phyloP scores from a whole-genome alignment of 2,888 invertebrate genomes.

The Cynaeus angustus region DNA sequence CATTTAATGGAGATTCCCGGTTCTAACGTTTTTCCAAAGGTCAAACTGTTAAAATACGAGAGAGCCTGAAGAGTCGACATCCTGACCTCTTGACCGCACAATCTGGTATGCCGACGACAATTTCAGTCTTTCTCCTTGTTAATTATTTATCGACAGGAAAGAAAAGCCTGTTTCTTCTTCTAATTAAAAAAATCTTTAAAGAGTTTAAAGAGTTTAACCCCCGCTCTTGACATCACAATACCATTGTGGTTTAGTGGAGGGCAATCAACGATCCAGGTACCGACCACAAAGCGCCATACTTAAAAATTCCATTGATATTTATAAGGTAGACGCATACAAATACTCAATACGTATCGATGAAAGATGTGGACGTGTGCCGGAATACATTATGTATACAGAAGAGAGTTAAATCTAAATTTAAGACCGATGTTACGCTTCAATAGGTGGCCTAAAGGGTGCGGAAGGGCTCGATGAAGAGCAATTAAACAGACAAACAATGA shows the following conservation, averaged over 20 bases:
- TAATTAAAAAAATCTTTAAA: constrained; percentile 14
- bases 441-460: constrained; percentile 38
- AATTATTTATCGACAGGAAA: constrained; percentile 47
- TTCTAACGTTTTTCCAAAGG: constrained; percentile 50
- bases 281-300: constrained; percentile 60
- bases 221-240: constrained; percentile 18
- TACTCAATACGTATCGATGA: constrained; percentile 63
- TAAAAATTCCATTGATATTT: constrained; percentile 65
- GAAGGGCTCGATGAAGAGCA: constrained; percentile 8
- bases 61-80: constrained; percentile 48
- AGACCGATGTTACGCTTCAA: constrained; percentile 40
- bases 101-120: constrained; percentile 50
- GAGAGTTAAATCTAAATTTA: constrained; percentile 58
- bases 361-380: constrained; percentile 63
- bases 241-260: constrained; percentile 47
- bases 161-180: background rate
- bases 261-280: constrained; percentile 55
- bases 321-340: constrained; percentile 62
- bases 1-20: constrained; percentile 48
- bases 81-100: constrained; percentile 53
- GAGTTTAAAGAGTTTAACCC: constrained; percentile 3
- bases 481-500: too few species aligned
- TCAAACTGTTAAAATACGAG: constrained; percentile 48
- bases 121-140: constrained; percentile 50
- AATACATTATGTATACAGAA: constrained; percentile 60